Base-by-base conservation (phyloP, 2,113 vertebrate species). In the Triplophysa rosa region DNA sequence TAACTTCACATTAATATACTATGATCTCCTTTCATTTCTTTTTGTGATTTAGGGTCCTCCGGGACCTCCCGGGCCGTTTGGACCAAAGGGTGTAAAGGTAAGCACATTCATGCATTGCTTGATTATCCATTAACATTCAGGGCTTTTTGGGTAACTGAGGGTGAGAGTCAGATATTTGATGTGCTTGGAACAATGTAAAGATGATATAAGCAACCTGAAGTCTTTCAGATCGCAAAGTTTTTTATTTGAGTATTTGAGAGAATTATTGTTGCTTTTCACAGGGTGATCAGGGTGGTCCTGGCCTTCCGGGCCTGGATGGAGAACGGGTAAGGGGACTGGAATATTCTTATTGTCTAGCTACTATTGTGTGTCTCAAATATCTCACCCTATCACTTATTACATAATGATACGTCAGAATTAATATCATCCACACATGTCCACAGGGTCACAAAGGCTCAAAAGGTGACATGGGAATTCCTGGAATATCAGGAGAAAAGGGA, bases 361-460 rank as follows among this genome's bases (percentile, higher is more conserved):
- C 26, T 56, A 9, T 78, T 54, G 49, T 37, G 23, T 33, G 37
- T 56, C 23, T 67, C 2, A 61, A 23, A 66, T 58, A 4, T 47
- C 42, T 62, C 1, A 52, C 13, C 26, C 12, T 54, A 12, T 11
- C 49, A 65, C 17, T 54, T 58, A 58, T 16, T 65, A 23, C 29
- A 33, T 54, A 54, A 8, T 45, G 6, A 2, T 21, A 71, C n/a
- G 11, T 71, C 52, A 65, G 5, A 67, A 47, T 47, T 58, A 58
- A 16, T 67, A n/a, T 8, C 75, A 62, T 47, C 1, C 56, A 4
- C 6, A 33, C 19, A 49, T 19, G 1, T 33, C 33, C 3, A 80
- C 78, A 99, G 98, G 98, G 98, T 72, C 95, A 93, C 85, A 98
- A 97, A 92, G 98, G 98, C 45, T 97, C 96, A 45, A 99, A 97